phyloP scores from a whole-genome alignment of 2,113 vertebrate genomes.

The Natator depressus region DNA sequence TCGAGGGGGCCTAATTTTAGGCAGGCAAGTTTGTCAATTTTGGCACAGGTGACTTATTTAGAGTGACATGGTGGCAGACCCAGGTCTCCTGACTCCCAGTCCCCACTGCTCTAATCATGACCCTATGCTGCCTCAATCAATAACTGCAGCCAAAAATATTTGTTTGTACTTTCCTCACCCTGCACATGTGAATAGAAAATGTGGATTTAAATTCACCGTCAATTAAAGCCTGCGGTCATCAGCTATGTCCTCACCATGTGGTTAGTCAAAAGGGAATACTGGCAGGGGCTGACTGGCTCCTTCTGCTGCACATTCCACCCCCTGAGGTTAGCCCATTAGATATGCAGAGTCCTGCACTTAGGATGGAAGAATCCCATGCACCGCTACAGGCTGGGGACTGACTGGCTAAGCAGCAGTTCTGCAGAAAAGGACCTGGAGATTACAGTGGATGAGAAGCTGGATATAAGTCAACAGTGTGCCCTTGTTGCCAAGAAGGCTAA shows the following conservation, averaged over 20 bases:
- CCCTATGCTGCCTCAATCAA: background rate
- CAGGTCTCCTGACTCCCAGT: background rate
- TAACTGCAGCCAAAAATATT: fast-evolving
- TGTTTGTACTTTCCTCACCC: background rate
- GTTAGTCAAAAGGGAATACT: background rate
- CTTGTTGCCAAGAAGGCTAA: too few relatives aligned
- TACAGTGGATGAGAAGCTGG: too few relatives aligned
- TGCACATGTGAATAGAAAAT: background rate
- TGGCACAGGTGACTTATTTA: background rate
- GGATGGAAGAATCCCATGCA: too few relatives aligned
- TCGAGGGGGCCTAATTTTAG: background rate
- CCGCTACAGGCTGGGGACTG: too few relatives aligned
- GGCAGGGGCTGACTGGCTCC: background rate
- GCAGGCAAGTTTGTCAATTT: background rate
- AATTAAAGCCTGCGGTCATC: fast-evolving
- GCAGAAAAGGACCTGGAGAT: too few relatives aligned
- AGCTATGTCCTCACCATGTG: background rate
- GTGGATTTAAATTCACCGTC: background rate
- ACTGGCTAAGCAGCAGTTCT: too few relatives aligned
- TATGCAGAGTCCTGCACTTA: background rate
- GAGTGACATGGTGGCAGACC: background rate
- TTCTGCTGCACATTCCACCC: background rate
- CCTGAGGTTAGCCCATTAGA: background rate
- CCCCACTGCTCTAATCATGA: background rate
- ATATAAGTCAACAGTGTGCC: too few relatives aligned